Base-by-base conservation (phyloP, 2,888 invertebrate species). In the Noctua janthe region DNA sequence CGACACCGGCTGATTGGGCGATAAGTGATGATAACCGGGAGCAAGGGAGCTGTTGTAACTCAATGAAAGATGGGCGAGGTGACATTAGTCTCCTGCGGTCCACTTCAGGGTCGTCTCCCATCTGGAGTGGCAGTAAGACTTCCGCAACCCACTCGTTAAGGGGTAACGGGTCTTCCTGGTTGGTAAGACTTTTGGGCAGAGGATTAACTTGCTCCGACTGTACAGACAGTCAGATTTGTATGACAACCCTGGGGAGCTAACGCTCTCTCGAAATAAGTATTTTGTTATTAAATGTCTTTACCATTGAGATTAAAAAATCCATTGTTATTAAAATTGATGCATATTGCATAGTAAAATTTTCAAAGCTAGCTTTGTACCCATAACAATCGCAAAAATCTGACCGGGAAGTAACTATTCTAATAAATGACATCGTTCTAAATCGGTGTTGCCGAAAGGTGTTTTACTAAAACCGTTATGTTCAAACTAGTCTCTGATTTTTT, bases 1-100 rank as follows among this genome's bases (percentile, higher is more conserved):
- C 70, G 67, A 15, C 59, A 71, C 13, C 56, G 49, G 49, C 85
- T 59, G 49, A 69, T 70, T 70, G 62, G 73, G 82, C 56, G 82
- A 23, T 39, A 86, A 74, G 39, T 86, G 86, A 82, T 82, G 35
- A 74, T 71, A 86, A 82, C 86, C 74, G n/a, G 1, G 69, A 69
- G 15, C n/a, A 47, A n/a, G 2, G 5, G 8, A 64, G 29, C 35
- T 39, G 23, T 23, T 1, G 4, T 13, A 13, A 47, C 67, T 15
- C 62, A 47, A 43, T 17, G 66, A 79, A 15, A 43, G 43, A 73
- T 17, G 70, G 29, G 39, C 62, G 86, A 62, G 67, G 62, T 39
- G 71, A 71, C 20, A 64, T 62, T n/a, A 29, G n/a, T 35, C 39
- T 62, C 1, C 56, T 59, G 49, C 29, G 54, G 49, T n/a, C 59